Evolutionary conservation across 2,113 vertebrate genomes (phyloP), one percentile per base, ranked within the genome.

Genomic region (Pleuronectes platessa): DNA sequence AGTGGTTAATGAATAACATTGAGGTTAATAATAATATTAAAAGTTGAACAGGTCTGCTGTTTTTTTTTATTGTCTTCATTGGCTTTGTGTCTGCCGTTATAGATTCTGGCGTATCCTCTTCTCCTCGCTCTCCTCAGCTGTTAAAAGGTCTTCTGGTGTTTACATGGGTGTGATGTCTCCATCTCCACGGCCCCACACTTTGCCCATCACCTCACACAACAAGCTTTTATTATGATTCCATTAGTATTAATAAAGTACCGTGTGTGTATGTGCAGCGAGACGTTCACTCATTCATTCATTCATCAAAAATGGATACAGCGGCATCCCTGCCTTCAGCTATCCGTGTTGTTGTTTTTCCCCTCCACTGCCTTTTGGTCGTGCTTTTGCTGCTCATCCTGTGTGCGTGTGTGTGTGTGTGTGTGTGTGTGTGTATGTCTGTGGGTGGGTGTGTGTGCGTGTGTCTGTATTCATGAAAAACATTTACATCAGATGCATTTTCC

Each of bases 331-430:
- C 82, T 71, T 68, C 83, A 89, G 82, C 73, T 80, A 79, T 91
- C 70, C 79, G 76, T 92, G 90, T 93, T 93, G 86, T 92, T 90
- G 84, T 88, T 91, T 89, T 92, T 89, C 79, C 88, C 70, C 87
- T 86, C 90, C 85, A 88, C 74, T 90, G 84, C 54, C 45, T 80
- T 83, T 84, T 58, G 49, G 63, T 71, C 69, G 62, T 79, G 54
- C 77, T 54, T 81, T 70, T 62, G 35, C 59, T 78, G 23, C 45
- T 67, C 47, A 40, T 68, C 49, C 12, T 59, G 31, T 45, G 60
- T 71, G 62, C 61, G 55, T 71, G 72, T 40, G 40, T 58, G 56
- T 74, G 47, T 66, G 65, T 59, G 78, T 62, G 51, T 27, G 63
- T 40, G 69, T 13, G 5, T 17, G 51, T 47, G 73, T 54, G 21